Conservation (phyloP, 1,140 invertebrate genomes). For the Euwallacea similis region DNA sequence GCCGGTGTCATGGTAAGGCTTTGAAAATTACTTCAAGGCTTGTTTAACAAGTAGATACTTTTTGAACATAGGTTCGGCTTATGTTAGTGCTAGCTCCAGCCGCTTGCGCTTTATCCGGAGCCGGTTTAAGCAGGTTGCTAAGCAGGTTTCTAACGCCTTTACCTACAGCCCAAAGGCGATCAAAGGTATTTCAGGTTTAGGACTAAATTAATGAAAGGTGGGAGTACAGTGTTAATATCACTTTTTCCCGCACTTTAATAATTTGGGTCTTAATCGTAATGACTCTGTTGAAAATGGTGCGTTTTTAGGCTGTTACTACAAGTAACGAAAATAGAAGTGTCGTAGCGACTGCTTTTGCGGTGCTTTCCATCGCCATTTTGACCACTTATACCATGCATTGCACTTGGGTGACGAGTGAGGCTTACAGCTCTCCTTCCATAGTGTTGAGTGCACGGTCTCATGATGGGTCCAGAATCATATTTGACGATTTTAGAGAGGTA, state of each 20-base stretch:
- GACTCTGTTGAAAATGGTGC: not conserved
- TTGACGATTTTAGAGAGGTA: conserved; percentile 96
- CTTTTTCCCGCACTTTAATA: not conserved
- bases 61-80: conserved; percentile 87
- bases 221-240: not conserved
- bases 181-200: conserved; percentile 20
- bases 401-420: conserved; percentile 99
- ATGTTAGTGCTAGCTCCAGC: conserved; percentile 97
- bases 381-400: conserved; percentile 95
- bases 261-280: not conserved
- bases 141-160: conserved; percentile 24
- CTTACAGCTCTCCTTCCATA: conserved; percentile 96
- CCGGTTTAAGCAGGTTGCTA: conserved; percentile 83
- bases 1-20: conserved; percentile 59
- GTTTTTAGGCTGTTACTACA: conserved; percentile 18
- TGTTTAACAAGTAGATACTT: conserved; percentile 48
- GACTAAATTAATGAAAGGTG: not conserved
- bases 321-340: conserved; percentile 10
- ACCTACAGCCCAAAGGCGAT: conserved; percentile 18
- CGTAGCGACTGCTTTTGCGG: conserved; percentile 74
- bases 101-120: conserved; percentile 95
- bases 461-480: conserved; percentile 93
- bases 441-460: conserved; percentile 93
- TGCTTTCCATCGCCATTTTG: conserved; percentile 81
- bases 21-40: not conserved